A percentile compares a stretch with the other conserved stretches of the same genome.
Evolutionary conservation across 2,797 vertebrate genomes (phyloP).

Genomic region (Acanthurus lineatus): DNA sequence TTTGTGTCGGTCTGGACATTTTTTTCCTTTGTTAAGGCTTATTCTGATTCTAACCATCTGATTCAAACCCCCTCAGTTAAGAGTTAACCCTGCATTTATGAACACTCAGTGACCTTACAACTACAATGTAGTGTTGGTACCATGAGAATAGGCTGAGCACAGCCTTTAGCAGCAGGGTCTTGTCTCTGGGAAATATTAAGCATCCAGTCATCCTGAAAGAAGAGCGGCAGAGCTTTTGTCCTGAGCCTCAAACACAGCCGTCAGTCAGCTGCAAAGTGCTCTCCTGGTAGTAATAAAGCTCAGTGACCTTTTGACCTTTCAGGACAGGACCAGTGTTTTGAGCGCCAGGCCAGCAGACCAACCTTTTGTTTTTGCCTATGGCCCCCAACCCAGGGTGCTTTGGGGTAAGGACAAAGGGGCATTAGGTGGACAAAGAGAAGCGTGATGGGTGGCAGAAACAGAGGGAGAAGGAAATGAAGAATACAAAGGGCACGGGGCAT

Average conservation of each 20-base stretch:
- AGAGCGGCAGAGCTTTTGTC: slow-evolving; percentile 38
- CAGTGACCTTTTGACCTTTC: slow-evolving; percentile 69
- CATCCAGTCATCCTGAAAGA: slow-evolving; percentile 9
- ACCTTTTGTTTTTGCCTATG: slow-evolving; percentile 73
- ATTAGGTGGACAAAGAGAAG: slow-evolving; percentile 83
- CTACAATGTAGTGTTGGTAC: slow-evolving; percentile 17
- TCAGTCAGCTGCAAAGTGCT: slow-evolving; percentile 46
- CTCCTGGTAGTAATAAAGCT: slow-evolving; percentile 58
- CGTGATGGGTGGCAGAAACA: slow-evolving; percentile 71
- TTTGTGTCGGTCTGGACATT: slow-evolving; percentile 12
- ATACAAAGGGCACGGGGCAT: slow-evolving; percentile 72
- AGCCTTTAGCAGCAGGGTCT: slow-evolving; percentile 21
- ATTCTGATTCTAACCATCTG: slow-evolving; percentile 44
- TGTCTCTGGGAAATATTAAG: slow-evolving; percentile 56
- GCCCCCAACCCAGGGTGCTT: slow-evolving; percentile 75
- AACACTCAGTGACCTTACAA: slow-evolving; percentile 17
- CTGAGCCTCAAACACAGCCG: slow-evolving; percentile 10
- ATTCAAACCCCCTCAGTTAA: background rate
- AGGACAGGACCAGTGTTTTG: slow-evolving; percentile 45
- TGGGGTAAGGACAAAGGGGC: slow-evolving; percentile 74
- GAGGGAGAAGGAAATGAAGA: slow-evolving; percentile 64
- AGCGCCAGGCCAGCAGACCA: slow-evolving; percentile 49
- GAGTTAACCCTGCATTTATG: slow-evolving; percentile 21
- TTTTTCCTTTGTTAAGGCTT: slow-evolving; percentile 11
- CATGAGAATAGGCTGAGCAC: background rate